phyloP scores from a whole-genome alignment of 2,113 vertebrate genomes.

The Phaethon lepturus region DNA sequence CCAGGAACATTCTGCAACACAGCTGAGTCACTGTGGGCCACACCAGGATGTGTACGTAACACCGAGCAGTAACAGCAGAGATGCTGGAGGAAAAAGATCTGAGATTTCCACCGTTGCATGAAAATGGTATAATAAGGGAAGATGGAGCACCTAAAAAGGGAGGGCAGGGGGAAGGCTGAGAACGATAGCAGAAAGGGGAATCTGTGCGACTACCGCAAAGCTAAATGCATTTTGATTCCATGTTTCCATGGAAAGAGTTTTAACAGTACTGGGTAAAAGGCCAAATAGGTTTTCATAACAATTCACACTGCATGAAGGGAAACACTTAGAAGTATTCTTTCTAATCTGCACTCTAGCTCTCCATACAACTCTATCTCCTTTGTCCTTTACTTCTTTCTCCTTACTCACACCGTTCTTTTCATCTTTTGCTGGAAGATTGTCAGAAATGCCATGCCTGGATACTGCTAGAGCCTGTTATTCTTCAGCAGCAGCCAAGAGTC shows the following conservation, averaged over 20 bases:
- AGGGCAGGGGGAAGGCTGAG: background rate
- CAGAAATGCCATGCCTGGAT: background rate
- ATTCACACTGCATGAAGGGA: background rate
- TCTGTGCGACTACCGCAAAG: background rate
- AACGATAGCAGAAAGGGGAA: background rate
- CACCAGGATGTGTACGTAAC: background rate
- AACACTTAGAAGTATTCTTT: background rate
- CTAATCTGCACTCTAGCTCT: background rate
- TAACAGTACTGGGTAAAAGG: background rate
- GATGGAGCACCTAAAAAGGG: background rate
- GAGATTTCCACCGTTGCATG: background rate
- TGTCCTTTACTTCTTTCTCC: background rate
- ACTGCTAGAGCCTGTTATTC: background rate
- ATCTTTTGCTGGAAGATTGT: background rate
- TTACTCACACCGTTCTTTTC: background rate
- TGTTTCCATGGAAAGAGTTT: slow-evolving; percentile 17
- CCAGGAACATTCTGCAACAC: background rate
- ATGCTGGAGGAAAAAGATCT: background rate
- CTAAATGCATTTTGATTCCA: background rate
- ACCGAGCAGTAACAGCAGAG: background rate
- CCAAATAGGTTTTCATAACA: background rate
- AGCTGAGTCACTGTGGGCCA: background rate
- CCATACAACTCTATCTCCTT: background rate
- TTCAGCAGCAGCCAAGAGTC: background rate
- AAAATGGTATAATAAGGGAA: background rate